Evolutionary conservation across 2,888 invertebrate species (phyloP), one percentile per base, ranked within the genome.

Genomic region (Abrostola triplasia): DNA sequence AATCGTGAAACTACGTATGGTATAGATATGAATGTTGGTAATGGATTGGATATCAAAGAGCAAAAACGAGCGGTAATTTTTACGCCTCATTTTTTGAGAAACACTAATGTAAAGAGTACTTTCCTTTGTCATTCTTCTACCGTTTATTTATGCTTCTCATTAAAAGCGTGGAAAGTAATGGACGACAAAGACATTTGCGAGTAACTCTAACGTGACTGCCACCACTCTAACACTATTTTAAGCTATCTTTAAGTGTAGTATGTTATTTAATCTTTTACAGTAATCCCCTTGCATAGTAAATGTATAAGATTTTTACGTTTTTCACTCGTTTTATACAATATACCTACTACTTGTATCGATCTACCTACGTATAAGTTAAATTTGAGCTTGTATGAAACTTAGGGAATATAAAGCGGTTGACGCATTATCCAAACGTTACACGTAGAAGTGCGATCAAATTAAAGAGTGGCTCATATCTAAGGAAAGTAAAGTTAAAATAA

Each of bases 241-340:
- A 93, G 93, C 92, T 94, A 93, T 93, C 86, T 89, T 89, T 94
- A 94, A 93, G 92, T 93, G 90, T 93, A 94, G 92, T 88, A 85
- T 76, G 85, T 91, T 91, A 88, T 90, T 90, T 90, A 90, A 92
- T 88, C 75, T 88, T 91, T 90, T 91, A 93, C 91, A 89, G 88
- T 93, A 91, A 91, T 87, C 87, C 90, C 90, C 88, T 90, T 90
- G 90, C 90, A 90, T 93, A 92, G 89, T 92, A 89, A 77, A 87
- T 82, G 75, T 88, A 83, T 92, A 93, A 92, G 90, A 84, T 88
- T 90, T 90, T 93, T 93, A 92, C 92, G 91, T 93, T 94, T 94
- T 94, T 92, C 93, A 94, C 93, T 93, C 92, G 90, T 94, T 94
- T 94, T 94, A 92, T 94, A 94, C 93, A 93, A 92, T 93, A 91